Evolutionary conservation across 2,797 vertebrate genomes (phyloP), one percentile per base, ranked within the genome.

Genomic region (Kryptopterus vitreolus): DNA sequence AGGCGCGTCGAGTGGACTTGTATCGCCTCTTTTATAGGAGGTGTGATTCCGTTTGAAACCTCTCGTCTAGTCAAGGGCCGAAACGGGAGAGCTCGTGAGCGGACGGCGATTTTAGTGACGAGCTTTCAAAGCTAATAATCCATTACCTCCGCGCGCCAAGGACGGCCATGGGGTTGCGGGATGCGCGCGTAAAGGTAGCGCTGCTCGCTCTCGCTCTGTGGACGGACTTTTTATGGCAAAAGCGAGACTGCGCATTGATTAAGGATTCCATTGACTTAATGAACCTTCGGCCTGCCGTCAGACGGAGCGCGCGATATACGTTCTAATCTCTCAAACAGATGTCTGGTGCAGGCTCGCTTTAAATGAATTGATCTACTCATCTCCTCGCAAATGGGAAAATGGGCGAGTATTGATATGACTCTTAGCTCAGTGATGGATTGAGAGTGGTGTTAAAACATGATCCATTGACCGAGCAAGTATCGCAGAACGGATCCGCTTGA

Each of bases 181-280:
- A n/a, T n/a, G n/a, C n/a, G n/a, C 43, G 38, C 31, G 62, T 75
- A 66, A 82, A 76, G 68, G 55, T 33, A 50, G n/a, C 52, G 10
- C 84, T 74, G 71, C 72, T 86, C 63, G 84, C 81, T 70, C 81
- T 86, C n/a, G 66, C 77, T 50, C 80, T 77, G 57, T 78, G 82
- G 85, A 90, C 82, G 87, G 86, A 87, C 81, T 84, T 85, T n/a
- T 76, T 82, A 85, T 74, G 61, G 86, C 89, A 87, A 94, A 93
- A 91, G 92, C 89, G 94, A 94, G 92, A 93, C 96, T 94, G 91
- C 93, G 90, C 93, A 96, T 96, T 94, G 96, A 98, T 98, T 96
- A 95, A 95, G 92, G 94, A 95, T 96, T 96, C 95, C 96, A 96
- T 97, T 95, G 95, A 95, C 95, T 96, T 97, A 97, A 97, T 97